Conservation (phyloP, 2,113 vertebrate species). For the Pomatorhinus ruficollis region DNA sequence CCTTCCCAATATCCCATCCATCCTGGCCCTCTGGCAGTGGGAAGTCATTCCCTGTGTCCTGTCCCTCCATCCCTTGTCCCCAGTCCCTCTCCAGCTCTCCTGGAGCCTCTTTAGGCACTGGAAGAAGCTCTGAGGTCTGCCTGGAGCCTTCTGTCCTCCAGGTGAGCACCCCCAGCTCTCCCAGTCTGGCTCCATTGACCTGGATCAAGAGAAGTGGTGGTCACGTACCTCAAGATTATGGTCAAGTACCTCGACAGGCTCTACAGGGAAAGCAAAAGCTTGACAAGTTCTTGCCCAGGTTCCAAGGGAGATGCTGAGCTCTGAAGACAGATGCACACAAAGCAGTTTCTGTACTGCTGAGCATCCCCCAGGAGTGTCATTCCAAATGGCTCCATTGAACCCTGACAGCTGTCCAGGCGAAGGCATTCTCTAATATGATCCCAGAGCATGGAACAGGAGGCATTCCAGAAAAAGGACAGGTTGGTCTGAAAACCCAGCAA, state of each 20-base stretch:
- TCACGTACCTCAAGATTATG: neutral
- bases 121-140: rapidly evolving
- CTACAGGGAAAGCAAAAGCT: neutral
- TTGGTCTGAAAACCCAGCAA: neutral
- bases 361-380: no score
- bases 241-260: neutral
- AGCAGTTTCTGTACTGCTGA: neutral
- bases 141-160: neutral
- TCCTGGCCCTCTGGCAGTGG: neutral
- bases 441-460: neutral
- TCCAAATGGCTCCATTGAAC: neutral
- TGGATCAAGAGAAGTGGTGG: neutral
- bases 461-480: neutral
- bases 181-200: neutral
- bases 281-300: neutral
- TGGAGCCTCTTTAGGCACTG: neutral
- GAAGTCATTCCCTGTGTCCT: neutral
- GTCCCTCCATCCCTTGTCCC: neutral
- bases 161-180: neutral
- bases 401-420: neutral
- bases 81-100: neutral
- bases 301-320: neutral
- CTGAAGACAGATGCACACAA: neutral
- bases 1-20: neutral
- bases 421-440: neutral